These are phyloP conservation scores for Cotesia vestalis DNA, from an alignment of 1,140 invertebrate species.

Conservation along the genomic window DNA sequence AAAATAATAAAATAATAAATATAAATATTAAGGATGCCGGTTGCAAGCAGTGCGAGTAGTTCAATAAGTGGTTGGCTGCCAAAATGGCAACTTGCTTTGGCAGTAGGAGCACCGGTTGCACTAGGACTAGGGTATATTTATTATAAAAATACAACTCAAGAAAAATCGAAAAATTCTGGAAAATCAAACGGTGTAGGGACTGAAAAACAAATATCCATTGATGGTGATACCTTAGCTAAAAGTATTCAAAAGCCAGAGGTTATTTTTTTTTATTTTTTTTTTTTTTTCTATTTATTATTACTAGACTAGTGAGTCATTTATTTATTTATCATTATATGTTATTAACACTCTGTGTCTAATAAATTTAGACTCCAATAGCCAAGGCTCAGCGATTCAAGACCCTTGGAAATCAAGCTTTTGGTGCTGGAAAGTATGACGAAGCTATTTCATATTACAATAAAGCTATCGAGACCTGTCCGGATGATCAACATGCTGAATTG, in stretches of 20 bases:
- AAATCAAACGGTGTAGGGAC: constrained; percentile 51
- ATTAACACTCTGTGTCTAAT: constrained; percentile 29
- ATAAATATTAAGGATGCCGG: constrained; percentile 48
- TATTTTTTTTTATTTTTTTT: constrained; percentile 37
- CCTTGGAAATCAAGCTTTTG: constrained; percentile 89
- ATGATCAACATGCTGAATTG: constrained; percentile 76
- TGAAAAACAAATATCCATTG: constrained; percentile 64
- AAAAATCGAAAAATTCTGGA: constrained; percentile 44
- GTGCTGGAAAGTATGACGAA: constrained; percentile 84
- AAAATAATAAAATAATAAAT: background rate
- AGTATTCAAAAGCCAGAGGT: constrained; percentile 59
- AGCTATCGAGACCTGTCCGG: constrained; percentile 87
- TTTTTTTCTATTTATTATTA: background rate
- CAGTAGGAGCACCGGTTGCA: constrained; percentile 82
- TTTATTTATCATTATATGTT: background rate
- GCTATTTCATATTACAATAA: constrained; percentile 88
- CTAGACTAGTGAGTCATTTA: background rate
- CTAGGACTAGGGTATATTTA: constrained; percentile 85
- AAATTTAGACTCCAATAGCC: constrained; percentile 70
- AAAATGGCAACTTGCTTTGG: constrained; percentile 80
- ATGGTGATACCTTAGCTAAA: constrained; percentile 52
- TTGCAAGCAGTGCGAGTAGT: constrained; percentile 49
- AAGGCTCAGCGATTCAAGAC: constrained; percentile 81
- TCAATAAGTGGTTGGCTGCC: constrained; percentile 57
- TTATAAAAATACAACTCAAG: constrained; percentile 67